A percentile compares a stretch with the other conserved stretches of the same genome.
These are phyloP conservation scores for Rhagonycha lutea DNA, from an alignment of 2,888 invertebrate genomes.

Conservation along the genomic window DNA sequence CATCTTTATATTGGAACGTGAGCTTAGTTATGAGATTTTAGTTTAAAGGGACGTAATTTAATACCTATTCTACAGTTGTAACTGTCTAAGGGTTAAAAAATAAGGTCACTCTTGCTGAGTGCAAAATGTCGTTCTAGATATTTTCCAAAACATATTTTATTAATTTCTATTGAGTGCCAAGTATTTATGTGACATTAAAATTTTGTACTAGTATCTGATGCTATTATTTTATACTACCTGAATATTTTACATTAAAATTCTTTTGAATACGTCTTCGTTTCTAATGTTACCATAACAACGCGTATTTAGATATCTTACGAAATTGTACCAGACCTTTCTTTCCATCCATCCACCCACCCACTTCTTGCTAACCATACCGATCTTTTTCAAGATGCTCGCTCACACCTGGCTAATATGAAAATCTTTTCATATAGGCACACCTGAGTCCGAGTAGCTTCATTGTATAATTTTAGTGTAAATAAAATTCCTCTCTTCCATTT, in stretches of 20 bases:
- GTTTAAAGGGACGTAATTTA: constrained; percentile 54
- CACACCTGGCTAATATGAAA: constrained; percentile 50
- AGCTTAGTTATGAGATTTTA: constrained; percentile 51
- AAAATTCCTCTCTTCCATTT: neutral
- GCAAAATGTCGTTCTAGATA: constrained; percentile 34
- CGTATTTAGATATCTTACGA: neutral
- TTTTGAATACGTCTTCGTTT: neutral
- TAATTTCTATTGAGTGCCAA: constrained; percentile 27
- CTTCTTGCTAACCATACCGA: constrained; percentile 43
- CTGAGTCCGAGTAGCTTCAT: constrained; percentile 18
- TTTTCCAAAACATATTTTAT: constrained; percentile 26
- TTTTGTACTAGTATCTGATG: neutral
- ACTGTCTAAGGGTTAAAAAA: constrained; percentile 51
- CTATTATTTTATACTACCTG: neutral
- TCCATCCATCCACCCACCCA: constrained; percentile 29
- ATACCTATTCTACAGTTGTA: constrained; percentile 54
- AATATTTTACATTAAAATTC: neutral
- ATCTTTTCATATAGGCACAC: constrained; percentile 27
- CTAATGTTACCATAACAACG: neutral
- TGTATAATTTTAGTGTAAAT: constrained; percentile 4
- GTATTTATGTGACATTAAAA: constrained; percentile 21
- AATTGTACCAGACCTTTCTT: constrained; percentile 11
- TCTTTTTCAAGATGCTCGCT: constrained; percentile 38
- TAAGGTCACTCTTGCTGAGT: constrained; percentile 50
- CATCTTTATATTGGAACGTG: constrained; percentile 43